These are phyloP conservation scores for Orgyia antiqua DNA, from an alignment of 2,888 invertebrate species.

Conservation along the genomic window DNA sequence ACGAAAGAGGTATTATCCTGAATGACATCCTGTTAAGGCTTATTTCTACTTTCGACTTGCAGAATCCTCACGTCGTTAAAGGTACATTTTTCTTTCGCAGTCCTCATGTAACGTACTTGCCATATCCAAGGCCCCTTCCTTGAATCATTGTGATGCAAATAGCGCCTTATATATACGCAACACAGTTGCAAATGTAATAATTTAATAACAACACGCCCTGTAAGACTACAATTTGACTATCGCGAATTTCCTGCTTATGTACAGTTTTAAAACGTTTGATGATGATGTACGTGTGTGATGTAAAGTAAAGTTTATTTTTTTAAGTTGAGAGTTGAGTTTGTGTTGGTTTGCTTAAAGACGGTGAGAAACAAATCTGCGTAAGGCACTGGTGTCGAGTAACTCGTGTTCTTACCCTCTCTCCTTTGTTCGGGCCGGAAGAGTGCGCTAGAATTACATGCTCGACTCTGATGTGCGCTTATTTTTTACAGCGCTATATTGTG, in stretches of 20 bases:
- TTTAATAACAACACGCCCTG: constrained; percentile 67
- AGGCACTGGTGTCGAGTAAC: constrained; percentile 78
- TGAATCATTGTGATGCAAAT: constrained; percentile 52
- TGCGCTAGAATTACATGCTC: constrained; percentile 78
- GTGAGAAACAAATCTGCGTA: constrained; percentile 77
- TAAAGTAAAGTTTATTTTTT: constrained; percentile 48
- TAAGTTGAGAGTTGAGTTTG: constrained; percentile 50
- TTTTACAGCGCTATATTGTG: constrained; percentile 75
- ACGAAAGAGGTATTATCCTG: constrained; percentile 69
- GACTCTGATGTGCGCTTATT: constrained; percentile 78
- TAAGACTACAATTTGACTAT: constrained; percentile 79
- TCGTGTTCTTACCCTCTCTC: constrained; percentile 78
- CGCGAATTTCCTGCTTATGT: constrained; percentile 71
- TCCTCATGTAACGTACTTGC: constrained; percentile 69
- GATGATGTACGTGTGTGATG: constrained; percentile 30
- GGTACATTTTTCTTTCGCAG: constrained; percentile 77
- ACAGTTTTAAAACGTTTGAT: constrained; percentile 55
- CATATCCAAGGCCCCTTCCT: constrained; percentile 64
- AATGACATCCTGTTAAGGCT: constrained; percentile 76
- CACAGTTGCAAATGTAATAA: constrained; percentile 74
- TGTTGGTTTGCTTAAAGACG: constrained; percentile 38
- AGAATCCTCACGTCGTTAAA: constrained; percentile 74
- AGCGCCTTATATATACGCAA: constrained; percentile 61
- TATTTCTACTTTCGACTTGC: constrained; percentile 69
- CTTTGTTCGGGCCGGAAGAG: constrained; percentile 78